Conservation (phyloP, 2,888 invertebrate species). For the Mythimna impura region DNA sequence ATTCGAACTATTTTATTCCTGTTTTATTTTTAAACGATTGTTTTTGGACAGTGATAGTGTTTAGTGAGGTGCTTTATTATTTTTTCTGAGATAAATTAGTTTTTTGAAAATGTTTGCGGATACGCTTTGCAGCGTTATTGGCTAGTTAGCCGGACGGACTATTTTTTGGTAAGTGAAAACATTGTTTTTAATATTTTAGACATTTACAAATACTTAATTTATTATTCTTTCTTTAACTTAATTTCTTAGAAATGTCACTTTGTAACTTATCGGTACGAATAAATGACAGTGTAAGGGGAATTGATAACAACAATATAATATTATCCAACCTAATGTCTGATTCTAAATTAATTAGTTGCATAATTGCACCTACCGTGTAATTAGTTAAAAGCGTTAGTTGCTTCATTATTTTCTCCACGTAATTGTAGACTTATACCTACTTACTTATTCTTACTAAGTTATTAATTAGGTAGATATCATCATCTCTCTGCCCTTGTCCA, state of each 20-base stretch:
- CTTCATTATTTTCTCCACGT: background rate
- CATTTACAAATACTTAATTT: background rate
- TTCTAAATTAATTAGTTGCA: constrained; percentile 30
- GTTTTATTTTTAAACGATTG: constrained; percentile 47
- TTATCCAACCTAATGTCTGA: constrained; percentile 8
- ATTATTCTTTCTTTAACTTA: background rate
- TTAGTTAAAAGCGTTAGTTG: background rate
- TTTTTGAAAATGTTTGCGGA: constrained; percentile 60
- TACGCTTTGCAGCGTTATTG: constrained; percentile 57
- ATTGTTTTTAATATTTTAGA: background rate
- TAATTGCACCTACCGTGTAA: background rate
- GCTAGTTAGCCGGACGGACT: constrained; percentile 51
- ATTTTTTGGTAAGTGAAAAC: constrained; percentile 60
- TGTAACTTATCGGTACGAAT: constrained; percentile 3
- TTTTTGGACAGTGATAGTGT: constrained; percentile 57
- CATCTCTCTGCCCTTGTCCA: background rate
- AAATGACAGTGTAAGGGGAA: constrained; percentile 15
- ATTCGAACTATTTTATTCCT: constrained; percentile 44
- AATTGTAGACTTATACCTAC: background rate
- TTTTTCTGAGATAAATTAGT: constrained; percentile 37
- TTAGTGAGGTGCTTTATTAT: constrained; percentile 62
- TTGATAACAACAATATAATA: constrained; percentile 23
- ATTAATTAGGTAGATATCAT: background rate
- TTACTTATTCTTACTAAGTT: background rate
- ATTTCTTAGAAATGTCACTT: constrained; percentile 4